A percentile compares a stretch with the other conserved stretches of the same genome.
Evolutionary conservation across 2,113 vertebrate species (phyloP).

Genomic region (Oryzias woworae): DNA sequence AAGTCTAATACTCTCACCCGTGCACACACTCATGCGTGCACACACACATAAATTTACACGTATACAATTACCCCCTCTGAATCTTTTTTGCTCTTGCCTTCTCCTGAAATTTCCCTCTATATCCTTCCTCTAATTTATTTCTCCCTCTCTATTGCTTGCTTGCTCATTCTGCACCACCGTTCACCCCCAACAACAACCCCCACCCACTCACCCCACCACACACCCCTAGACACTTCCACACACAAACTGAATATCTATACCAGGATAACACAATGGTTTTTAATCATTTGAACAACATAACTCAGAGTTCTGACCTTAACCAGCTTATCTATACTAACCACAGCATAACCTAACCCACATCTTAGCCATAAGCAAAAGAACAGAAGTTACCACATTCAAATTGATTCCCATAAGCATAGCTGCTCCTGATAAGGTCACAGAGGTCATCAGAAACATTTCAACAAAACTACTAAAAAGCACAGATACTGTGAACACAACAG

Average conservation of each 20-base stretch:
- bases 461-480: too few species aligned
- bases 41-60: conserved; percentile 21
- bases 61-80: conserved; percentile 22
- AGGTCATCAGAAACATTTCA: too few species aligned
- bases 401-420: too few species aligned
- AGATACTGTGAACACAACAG: too few species aligned
- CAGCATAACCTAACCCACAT: not conserved
- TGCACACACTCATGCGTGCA: conserved; percentile 24
- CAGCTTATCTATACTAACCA: not conserved
- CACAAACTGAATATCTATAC: too few species aligned
- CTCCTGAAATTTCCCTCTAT: conserved; percentile 76
- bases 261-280: too few species aligned
- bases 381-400: not conserved
- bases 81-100: conserved; percentile 61
- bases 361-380: not conserved
- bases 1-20: conserved; percentile 87
- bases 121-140: conserved; percentile 66
- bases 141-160: conserved; percentile 40
- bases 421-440: too few species aligned
- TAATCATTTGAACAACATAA: too few species aligned
- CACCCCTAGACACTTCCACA: conserved; percentile 5
- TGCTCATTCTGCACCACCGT: conserved; percentile 48
- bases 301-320: not conserved
- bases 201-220: conserved; percentile 9
- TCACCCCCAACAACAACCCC: conserved; percentile 16